Conservation (phyloP, 2,113 vertebrate genomes). For the Ptyas mucosa region DNA sequence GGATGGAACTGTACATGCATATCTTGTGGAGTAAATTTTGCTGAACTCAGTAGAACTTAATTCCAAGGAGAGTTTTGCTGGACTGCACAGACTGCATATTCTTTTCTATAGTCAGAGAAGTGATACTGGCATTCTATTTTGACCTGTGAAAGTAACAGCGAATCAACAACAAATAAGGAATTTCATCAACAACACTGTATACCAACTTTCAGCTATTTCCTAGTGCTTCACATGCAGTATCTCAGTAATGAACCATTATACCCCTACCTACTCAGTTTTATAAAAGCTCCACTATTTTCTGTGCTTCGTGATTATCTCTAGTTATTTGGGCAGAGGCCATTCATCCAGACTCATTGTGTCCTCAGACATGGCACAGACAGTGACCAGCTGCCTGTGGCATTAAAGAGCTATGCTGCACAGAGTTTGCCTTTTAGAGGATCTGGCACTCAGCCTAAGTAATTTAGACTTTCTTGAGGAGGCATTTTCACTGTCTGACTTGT, state of each 20-base stretch:
- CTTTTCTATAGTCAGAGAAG: not conserved
- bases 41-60: not conserved
- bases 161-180: not conserved
- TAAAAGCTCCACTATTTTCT: not conserved
- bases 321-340: not conserved
- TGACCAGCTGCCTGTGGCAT: slow-evolving; percentile 8
- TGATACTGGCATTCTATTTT: not conserved
- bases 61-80: not conserved
- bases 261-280: not conserved
- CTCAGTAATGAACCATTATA: not conserved
- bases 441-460: slow-evolving; percentile 22
- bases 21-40: not conserved
- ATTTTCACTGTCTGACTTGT: slow-evolving; percentile 14
- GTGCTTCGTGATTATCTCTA: not conserved
- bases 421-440: not conserved
- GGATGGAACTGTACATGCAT: not conserved
- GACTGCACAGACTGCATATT: not conserved
- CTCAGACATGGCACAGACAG: slow-evolving; percentile 12
- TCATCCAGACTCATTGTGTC: not conserved
- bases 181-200: not conserved
- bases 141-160: not conserved
- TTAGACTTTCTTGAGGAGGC: slow-evolving; percentile 8
- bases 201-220: not conserved
- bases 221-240: not conserved
- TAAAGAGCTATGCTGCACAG: not conserved